A percentile compares a stretch with the other conserved stretches of the same genome.
Evolutionary conservation across 1,140 invertebrate genomes (phyloP).

Genomic region (Caligus rogercresseyi): DNA sequence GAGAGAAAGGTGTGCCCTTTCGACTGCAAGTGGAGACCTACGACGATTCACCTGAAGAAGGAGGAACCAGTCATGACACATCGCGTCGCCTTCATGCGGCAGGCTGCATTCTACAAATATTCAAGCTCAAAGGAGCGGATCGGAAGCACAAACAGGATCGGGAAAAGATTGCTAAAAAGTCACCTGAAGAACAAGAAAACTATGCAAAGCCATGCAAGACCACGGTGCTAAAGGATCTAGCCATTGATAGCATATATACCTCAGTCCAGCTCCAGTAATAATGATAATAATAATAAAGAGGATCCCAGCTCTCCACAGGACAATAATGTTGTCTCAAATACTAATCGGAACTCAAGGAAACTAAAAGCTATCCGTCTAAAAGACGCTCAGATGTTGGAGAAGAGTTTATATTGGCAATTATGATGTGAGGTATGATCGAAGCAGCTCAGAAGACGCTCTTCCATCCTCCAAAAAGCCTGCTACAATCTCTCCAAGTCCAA

Average conservation of each 20-base stretch:
- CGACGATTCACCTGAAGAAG: conserved; percentile 22
- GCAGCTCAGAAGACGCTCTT: too few relatives aligned
- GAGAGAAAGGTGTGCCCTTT: conserved; percentile 92
- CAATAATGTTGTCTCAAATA: too few relatives aligned
- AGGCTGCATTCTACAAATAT: conserved; percentile 85
- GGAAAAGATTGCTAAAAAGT: conserved; percentile 76
- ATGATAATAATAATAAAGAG: too few relatives aligned
- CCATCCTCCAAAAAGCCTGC: neutral
- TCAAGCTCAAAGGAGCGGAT: conserved; percentile 53
- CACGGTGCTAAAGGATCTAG: conserved; percentile 62
- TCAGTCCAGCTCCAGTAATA: too few relatives aligned
- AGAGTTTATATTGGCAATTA: too few relatives aligned
- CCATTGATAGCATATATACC: conserved; percentile 20
- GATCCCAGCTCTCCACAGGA: too few relatives aligned
- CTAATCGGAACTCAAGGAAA: too few relatives aligned
- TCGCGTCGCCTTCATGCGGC: conserved; percentile 72
- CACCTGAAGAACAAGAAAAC: conserved; percentile 69
- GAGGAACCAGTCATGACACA: too few relatives aligned
- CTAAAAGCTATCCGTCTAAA: too few relatives aligned
- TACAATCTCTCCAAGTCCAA: neutral
- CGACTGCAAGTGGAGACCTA: conserved; percentile 59
- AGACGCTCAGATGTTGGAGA: too few relatives aligned
- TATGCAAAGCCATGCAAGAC: conserved; percentile 89
- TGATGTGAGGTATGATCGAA: too few relatives aligned
- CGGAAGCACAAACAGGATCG: conserved; percentile 92